Evolutionary conservation across 1,140 invertebrate genomes (phyloP).

Genomic region (Coenobita brevimanus): DNA sequence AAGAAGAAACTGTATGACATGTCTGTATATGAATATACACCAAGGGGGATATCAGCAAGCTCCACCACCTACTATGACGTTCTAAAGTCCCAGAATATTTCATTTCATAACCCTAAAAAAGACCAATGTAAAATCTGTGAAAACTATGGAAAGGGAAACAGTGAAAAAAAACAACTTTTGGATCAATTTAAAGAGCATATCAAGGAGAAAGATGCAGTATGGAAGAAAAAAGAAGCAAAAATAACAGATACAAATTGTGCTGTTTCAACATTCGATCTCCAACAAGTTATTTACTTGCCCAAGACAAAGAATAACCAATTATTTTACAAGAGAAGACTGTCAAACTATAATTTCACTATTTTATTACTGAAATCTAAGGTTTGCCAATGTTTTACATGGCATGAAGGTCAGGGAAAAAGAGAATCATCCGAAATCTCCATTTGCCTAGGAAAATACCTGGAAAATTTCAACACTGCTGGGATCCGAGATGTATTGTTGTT

Average conservation of each 20-base stretch:
- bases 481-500: neutral
- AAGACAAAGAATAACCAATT: neutral
- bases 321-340: neutral
- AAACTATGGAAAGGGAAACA: too few relatives aligned
- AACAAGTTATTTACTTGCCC: constrained; percentile 9
- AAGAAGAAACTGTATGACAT: too few relatives aligned
- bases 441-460: neutral
- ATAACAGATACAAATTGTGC: neutral
- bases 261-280: neutral
- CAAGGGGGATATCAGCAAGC: too few relatives aligned
- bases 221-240: neutral
- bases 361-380: neutral
- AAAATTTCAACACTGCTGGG: too few relatives aligned
- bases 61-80: too few relatives aligned
- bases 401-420: neutral
- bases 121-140: too few relatives aligned
- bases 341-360: constrained; percentile 9
- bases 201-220: neutral
- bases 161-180: too few relatives aligned
- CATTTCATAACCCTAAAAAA: too few relatives aligned
- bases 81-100: too few relatives aligned
- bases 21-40: too few relatives aligned
- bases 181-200: too few relatives aligned
- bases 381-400: constrained; percentile 11
- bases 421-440: neutral